Evolutionary conservation across 2,797 vertebrate species (phyloP).

Genomic region (Peromyscus eremicus): DNA sequence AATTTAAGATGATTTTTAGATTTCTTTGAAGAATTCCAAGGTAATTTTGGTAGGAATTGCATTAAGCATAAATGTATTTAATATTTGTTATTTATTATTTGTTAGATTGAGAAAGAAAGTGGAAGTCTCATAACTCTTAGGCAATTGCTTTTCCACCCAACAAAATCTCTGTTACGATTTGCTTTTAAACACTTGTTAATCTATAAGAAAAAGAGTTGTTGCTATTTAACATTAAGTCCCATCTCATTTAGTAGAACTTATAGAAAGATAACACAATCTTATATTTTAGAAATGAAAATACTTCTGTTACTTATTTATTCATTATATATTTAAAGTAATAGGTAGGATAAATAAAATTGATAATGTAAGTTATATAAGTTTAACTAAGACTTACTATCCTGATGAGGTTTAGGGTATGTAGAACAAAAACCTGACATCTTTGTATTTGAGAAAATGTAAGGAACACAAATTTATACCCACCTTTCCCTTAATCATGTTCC

Average conservation of each 20-base stretch:
- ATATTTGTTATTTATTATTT: not conserved
- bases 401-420: not conserved
- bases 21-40: not conserved
- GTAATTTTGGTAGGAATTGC: not conserved
- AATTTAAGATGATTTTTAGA: not conserved
- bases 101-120: not conserved
- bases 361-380: not conserved
- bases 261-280: not conserved
- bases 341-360: not conserved
- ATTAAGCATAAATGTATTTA: not conserved
- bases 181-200: not conserved
- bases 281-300: not conserved
- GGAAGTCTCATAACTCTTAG: not conserved
- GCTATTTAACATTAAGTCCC: not conserved
- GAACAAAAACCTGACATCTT: not conserved
- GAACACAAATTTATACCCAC: not conserved
- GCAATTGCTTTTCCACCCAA: not conserved
- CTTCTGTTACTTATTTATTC: no score
- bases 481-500: no score
- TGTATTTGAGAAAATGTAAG: not conserved
- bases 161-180: not conserved
- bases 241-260: not conserved
- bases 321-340: not conserved
- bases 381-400: not conserved
- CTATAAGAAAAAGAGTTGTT: not conserved